A percentile compares a stretch with the other conserved stretches of the same genome.
Conservation (phyloP, 2,113 vertebrate genomes). For the Aspiorhynchus laticeps region DNA sequence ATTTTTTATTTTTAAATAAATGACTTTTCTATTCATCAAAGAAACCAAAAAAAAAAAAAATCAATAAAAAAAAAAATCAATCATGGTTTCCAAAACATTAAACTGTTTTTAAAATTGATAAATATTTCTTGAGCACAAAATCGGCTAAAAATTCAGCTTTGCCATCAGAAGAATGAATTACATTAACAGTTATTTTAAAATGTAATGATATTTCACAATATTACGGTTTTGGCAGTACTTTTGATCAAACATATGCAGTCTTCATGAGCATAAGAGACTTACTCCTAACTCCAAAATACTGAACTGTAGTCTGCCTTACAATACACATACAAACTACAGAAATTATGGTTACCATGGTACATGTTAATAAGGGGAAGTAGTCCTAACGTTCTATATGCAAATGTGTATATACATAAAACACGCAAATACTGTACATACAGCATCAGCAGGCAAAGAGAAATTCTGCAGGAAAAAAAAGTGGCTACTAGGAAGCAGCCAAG, state of each 20-base stretch:
- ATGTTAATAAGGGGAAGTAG: neutral
- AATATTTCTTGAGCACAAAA: neutral
- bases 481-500: neutral
- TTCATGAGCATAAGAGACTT: no score
- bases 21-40: neutral
- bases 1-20: neutral
- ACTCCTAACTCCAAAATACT: neutral
- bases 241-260: neutral
- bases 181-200: neutral
- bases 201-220: neutral
- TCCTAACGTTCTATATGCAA: neutral
- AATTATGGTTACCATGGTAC: neutral
- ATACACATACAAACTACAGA: neutral
- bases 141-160: neutral
- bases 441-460: neutral
- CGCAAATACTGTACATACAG: neutral
- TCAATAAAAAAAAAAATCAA: no score
- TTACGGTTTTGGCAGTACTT: neutral
- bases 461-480: neutral
- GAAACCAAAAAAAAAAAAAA: no score
- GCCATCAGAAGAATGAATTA: neutral
- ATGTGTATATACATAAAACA: neutral
- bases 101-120: neutral
- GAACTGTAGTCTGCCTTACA: neutral
- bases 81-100: neutral